These are phyloP conservation scores for Craterocephalus amniculus DNA, from an alignment of 2,797 vertebrate genomes.

Conservation along the genomic window DNA sequence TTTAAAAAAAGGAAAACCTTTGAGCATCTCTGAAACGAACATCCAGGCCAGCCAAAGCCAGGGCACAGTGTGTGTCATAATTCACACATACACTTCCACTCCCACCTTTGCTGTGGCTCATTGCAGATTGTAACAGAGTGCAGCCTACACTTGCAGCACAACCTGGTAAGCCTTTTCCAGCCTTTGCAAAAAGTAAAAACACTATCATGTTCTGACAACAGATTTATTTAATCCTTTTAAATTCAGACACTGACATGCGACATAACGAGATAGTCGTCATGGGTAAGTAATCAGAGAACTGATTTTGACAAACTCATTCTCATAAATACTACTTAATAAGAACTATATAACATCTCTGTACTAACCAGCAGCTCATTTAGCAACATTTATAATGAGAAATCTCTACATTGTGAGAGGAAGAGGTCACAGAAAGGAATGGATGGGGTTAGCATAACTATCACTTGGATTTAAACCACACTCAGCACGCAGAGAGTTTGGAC, in stretches of 20 bases:
- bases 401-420: not conserved
- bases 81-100: conserved; percentile 76
- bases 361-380: not conserved
- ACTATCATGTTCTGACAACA: conserved; percentile 18
- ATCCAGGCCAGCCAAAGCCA: conserved; percentile 48
- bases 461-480: conserved; percentile 25
- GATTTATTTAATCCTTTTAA: conserved; percentile 10
- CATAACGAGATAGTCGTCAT: not conserved
- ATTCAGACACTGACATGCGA: not conserved
- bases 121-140: conserved; percentile 61
- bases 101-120: conserved; percentile 77
- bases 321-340: not conserved
- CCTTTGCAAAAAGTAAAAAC: conserved; percentile 24
- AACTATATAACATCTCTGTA: too few relatives aligned
- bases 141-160: conserved; percentile 69
- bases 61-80: conserved; percentile 65
- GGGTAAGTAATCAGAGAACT: not conserved
- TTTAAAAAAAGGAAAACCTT: conserved; percentile 23
- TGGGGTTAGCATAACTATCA: conserved; percentile 15
- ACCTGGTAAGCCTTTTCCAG: conserved; percentile 63
- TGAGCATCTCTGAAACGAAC: conserved; percentile 31
- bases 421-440: conserved; percentile 3
- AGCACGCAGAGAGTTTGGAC: conserved; percentile 24
- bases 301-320: not conserved
- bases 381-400: not conserved